Conservation (phyloP, 92 coral and sea anemone species). For the Palythoa heliodiscus region DNA sequence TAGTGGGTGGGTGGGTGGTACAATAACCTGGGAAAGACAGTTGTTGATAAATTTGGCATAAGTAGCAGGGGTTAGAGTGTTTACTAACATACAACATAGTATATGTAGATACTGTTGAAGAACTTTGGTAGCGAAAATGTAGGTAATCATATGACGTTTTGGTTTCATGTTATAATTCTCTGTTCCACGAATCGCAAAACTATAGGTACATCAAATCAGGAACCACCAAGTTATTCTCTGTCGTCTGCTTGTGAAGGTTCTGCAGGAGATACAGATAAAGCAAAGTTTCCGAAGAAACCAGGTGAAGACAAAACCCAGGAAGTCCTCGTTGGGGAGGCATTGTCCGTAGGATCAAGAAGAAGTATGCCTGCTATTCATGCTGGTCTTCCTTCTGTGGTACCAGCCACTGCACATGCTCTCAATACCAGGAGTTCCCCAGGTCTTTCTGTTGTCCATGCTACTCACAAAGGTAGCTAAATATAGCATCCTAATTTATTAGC, state of each 20-base stretch:
- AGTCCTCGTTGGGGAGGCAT: constrained; percentile 86
- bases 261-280: constrained; percentile 33
- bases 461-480: constrained; percentile 66
- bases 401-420: constrained; percentile 70
- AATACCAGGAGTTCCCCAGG: constrained; percentile 64
- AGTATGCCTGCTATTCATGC: constrained; percentile 87
- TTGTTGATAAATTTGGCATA: too few species aligned
- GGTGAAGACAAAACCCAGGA: constrained; percentile 75
- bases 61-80: too few species aligned
- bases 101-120: too few species aligned
- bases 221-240: constrained; percentile 24
- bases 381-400: constrained; percentile 83
- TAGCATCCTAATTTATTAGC: not conserved
- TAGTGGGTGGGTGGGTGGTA: too few species aligned
- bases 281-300: constrained; percentile 64
- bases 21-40: too few species aligned
- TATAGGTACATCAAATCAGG: constrained; percentile 39
- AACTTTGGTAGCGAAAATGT: too few species aligned
- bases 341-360: constrained; percentile 76
- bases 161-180: too few species aligned
- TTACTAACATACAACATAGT: too few species aligned
- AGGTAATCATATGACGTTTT: too few species aligned
- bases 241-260: constrained; percentile 17
- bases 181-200: too few species aligned
- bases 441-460: constrained; percentile 39